A percentile compares a stretch with the other conserved stretches of the same genome.
Conservation (phyloP, 2,797 vertebrate species). For the Tenualosa thibaudeaui region DNA sequence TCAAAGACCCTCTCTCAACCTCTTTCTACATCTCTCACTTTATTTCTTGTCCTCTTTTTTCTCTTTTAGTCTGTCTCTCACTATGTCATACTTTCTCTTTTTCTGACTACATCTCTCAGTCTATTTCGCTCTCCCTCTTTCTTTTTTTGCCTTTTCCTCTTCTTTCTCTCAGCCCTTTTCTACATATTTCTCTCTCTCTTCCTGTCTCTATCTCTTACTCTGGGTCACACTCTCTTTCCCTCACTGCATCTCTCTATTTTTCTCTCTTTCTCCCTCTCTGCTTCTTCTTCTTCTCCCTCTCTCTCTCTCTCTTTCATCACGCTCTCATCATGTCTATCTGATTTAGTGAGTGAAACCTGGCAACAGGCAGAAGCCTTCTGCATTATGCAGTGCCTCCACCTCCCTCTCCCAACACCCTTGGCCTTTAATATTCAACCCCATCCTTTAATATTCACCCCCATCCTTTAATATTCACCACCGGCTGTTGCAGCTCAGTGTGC, state of each 20-base stretch:
- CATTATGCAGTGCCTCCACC: constrained; percentile 43
- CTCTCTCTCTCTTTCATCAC: constrained; percentile 36
- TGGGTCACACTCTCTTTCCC: background rate
- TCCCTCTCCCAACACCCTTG: background rate
- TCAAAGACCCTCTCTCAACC: background rate
- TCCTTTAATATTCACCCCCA: constrained; percentile 54
- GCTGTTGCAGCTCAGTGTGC: constrained; percentile 61
- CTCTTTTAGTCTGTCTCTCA: constrained; percentile 3
- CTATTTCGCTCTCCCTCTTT: background rate
- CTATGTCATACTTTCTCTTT: constrained; percentile 1
- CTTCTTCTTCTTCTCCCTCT: constrained; percentile 20
- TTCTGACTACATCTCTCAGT: background rate
- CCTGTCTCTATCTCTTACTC: background rate
- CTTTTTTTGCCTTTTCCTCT: background rate
- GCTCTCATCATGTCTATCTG: constrained; percentile 49
- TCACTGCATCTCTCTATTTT: constrained; percentile 14
- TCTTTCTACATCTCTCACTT: background rate
- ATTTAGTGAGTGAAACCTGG: constrained; percentile 63
- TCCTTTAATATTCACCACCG: constrained; percentile 57
- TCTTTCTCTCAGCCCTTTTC: constrained; percentile 42
- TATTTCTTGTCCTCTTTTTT: constrained; percentile 1
- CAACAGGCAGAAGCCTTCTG: constrained; percentile 55
- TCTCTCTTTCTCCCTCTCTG: background rate
- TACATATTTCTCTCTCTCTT: background rate
- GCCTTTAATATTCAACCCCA: constrained; percentile 54